phyloP scores from a whole-genome alignment of 2,797 vertebrate species.

The Hyperoplus immaculatus region DNA sequence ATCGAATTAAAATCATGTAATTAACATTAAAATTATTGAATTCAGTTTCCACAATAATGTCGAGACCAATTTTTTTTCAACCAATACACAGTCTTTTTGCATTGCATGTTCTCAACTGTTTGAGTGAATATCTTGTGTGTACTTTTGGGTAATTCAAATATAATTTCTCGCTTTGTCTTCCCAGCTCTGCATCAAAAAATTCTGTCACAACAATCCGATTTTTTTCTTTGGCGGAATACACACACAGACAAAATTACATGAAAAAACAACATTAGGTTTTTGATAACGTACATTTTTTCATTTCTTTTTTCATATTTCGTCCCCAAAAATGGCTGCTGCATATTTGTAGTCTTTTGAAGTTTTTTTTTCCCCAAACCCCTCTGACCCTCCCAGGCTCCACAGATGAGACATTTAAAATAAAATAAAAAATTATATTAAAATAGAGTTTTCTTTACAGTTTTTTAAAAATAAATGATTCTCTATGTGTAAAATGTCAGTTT shows the following conservation, averaged over 20 bases:
- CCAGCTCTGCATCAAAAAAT: conserved; percentile 48
- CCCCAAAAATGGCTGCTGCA: conserved; percentile 42
- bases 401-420: conserved; percentile 24
- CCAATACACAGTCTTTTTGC: too few relatives aligned
- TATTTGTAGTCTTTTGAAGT: conserved; percentile 37
- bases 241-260: conserved; percentile 70
- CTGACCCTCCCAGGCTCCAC: conserved; percentile 67
- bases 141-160: too few relatives aligned
- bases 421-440: conserved; percentile 16
- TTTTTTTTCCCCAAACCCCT: conserved; percentile 8
- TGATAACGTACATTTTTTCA: conserved; percentile 59
- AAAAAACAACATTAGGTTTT: conserved; percentile 50
- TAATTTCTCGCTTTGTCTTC: neutral
- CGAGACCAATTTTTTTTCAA: too few relatives aligned
- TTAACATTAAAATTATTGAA: too few relatives aligned
- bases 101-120: too few relatives aligned
- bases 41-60: too few relatives aligned
- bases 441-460: too few relatives aligned
- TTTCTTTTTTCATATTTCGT: conserved; percentile 26
- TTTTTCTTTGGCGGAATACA: conserved; percentile 72
- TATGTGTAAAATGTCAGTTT: conserved; percentile 33
- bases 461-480: conserved; percentile 33
- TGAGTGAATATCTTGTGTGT: too few relatives aligned
- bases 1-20: too few relatives aligned
- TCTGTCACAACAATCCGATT: conserved; percentile 57